These are phyloP conservation scores for Cromileptes altivelis DNA, from an alignment of 2,113 vertebrate genomes.

Conservation along the genomic window DNA sequence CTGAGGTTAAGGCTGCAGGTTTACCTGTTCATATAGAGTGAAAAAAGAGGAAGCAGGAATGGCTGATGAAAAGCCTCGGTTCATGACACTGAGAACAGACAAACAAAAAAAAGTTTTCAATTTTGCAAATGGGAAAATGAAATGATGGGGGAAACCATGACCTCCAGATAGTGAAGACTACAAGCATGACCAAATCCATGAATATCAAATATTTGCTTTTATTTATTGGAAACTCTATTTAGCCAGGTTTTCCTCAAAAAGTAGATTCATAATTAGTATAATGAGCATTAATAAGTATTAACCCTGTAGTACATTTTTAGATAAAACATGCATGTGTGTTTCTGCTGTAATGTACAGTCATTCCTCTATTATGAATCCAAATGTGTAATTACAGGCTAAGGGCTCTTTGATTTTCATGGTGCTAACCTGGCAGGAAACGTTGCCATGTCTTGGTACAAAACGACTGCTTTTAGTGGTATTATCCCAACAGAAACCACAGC, in stretches of 20 bases:
- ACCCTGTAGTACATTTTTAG: no score
- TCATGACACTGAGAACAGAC: neutral
- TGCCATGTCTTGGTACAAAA: no score
- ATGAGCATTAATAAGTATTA: no score
- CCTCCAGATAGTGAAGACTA: neutral
- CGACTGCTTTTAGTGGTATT: no score
- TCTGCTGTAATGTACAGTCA: no score
- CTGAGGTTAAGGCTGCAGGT: slow-evolving; percentile 18
- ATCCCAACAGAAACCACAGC: no score
- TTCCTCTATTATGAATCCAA: no score
- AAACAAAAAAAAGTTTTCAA: neutral
- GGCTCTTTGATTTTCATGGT: no score
- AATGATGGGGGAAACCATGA: neutral
- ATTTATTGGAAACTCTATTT: neutral
- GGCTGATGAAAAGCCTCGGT: neutral
- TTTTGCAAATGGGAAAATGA: neutral
- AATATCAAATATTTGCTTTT: neutral
- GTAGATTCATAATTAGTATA: neutral
- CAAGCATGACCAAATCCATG: neutral
- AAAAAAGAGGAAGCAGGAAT: neutral
- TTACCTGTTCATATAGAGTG: neutral
- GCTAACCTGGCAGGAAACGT: no score
- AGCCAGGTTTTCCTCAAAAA: neutral
- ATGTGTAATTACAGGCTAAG: no score
- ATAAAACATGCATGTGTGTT: no score